A percentile compares a stretch with the other conserved stretches of the same genome.
These are phyloP conservation scores for Chloromyia formosa DNA, from an alignment of 2,888 invertebrate genomes.

Conservation along the genomic window DNA sequence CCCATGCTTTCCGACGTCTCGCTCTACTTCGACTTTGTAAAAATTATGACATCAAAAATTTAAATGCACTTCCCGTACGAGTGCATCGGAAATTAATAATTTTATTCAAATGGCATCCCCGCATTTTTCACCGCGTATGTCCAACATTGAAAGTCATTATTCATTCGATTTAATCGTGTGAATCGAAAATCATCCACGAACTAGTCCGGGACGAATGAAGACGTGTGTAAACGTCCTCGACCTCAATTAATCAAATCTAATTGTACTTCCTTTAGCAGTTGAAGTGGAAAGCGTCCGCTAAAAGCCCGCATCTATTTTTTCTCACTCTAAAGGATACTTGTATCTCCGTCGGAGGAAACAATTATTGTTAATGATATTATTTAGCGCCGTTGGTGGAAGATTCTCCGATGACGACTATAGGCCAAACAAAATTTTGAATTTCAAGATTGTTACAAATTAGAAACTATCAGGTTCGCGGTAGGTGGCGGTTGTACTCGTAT, in stretches of 20 bases:
- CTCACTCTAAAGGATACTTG: background rate
- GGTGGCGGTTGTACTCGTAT: conserved; percentile 29
- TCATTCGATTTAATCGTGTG: conserved; percentile 32
- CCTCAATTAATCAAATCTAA: conserved; percentile 37
- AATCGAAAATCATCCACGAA: conserved; percentile 19
- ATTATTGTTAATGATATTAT: conserved; percentile 40
- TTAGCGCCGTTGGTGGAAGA: conserved; percentile 3
- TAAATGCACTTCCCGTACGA: background rate
- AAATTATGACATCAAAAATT: background rate
- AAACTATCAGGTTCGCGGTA: conserved; percentile 36
- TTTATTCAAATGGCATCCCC: background rate
- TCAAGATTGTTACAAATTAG: conserved; percentile 41
- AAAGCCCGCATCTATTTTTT: conserved; percentile 28
- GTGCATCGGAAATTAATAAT: background rate
- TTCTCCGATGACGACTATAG: background rate
- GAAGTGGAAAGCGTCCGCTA: background rate
- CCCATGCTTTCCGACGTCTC: background rate
- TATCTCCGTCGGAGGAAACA: background rate
- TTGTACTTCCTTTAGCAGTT: conserved; percentile 29
- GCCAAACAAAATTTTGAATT: conserved; percentile 3
- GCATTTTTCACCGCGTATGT: background rate
- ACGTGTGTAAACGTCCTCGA: conserved; percentile 21
- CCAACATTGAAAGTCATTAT: background rate
- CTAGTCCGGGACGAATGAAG: background rate
- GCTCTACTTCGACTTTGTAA: background rate